Percentiles rank a stretch among this genome's conserved stretches.
Conservation (phyloP, 2,113 vertebrate genomes). For the Chloroceryle aenea region DNA sequence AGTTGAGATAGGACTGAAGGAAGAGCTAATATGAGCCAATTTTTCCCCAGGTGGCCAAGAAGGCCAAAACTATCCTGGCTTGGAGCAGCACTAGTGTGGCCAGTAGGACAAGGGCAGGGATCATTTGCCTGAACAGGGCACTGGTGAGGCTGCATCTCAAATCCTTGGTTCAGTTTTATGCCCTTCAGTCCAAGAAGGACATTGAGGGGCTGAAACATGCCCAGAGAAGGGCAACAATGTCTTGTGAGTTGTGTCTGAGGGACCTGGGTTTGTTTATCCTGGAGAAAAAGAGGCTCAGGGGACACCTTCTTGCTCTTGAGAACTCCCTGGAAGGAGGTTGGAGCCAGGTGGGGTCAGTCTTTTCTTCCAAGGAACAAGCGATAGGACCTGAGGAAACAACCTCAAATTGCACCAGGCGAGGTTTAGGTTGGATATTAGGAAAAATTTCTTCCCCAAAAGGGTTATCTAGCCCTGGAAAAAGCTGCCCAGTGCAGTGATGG, state of each 20-base stretch:
- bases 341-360: rapidly evolving
- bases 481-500: not conserved
- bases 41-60: not conserved
- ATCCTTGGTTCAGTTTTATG: not conserved
- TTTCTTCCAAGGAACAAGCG: not conserved
- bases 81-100: not conserved
- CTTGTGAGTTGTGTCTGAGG: rapidly evolving
- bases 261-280: not conserved
- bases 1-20: not conserved
- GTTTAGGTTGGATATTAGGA: not conserved
- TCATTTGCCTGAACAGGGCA: rapidly evolving
- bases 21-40: not conserved
- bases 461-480: rapidly evolving
- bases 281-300: not conserved
- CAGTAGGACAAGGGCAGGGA: not conserved
- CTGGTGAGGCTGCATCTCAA: rapidly evolving
- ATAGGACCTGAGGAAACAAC: not conserved
- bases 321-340: not conserved
- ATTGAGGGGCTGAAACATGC: not conserved
- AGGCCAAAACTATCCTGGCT: not conserved
- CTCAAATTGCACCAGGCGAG: not conserved
- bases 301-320: not conserved
- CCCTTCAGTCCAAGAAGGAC: not conserved
- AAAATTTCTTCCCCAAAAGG: not conserved
- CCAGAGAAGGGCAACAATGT: rapidly evolving